phyloP scores from a whole-genome alignment of 2,797 vertebrate species.

The Smutsia gigantea region DNA sequence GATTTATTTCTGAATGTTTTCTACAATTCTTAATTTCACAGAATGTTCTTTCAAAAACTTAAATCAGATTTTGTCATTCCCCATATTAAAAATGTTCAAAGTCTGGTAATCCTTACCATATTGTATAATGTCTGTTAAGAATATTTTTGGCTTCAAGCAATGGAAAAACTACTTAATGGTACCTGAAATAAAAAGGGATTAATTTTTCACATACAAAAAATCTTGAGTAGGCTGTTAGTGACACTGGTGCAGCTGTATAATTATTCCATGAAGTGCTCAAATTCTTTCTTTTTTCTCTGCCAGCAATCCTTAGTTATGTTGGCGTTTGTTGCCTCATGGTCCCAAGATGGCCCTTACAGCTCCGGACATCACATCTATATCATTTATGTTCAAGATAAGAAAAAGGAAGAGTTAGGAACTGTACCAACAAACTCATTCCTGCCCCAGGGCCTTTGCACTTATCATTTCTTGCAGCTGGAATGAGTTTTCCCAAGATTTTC shows the following conservation, averaged over 20 bases:
- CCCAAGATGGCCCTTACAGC: background rate
- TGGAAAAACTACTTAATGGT: slow-evolving; percentile 55
- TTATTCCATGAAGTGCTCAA: background rate
- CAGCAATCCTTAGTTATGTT: background rate
- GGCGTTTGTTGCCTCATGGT: background rate
- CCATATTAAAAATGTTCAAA: slow-evolving; percentile 55
- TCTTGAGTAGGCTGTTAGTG: background rate
- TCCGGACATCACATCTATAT: background rate
- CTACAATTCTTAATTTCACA: slow-evolving; percentile 3
- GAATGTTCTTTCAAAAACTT: slow-evolving; percentile 48
- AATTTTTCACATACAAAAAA: slow-evolving; percentile 28
- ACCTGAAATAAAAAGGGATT: slow-evolving; percentile 26
- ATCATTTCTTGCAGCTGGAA: background rate
- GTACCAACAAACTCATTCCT: background rate
- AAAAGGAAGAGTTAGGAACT: background rate
- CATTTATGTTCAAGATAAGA: background rate
- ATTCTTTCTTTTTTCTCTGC: background rate
- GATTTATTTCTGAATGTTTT: background rate
- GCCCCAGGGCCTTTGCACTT: background rate
- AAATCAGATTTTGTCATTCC: slow-evolving; percentile 33
- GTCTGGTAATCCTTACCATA: slow-evolving; percentile 55
- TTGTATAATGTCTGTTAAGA: slow-evolving; percentile 40
- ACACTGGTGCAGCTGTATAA: background rate
- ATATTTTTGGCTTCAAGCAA: slow-evolving; percentile 45
- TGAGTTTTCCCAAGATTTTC: background rate